Base-by-base conservation (phyloP, 2,113 vertebrate genomes). In the Sinocyclocheilus rhinocerous region DNA sequence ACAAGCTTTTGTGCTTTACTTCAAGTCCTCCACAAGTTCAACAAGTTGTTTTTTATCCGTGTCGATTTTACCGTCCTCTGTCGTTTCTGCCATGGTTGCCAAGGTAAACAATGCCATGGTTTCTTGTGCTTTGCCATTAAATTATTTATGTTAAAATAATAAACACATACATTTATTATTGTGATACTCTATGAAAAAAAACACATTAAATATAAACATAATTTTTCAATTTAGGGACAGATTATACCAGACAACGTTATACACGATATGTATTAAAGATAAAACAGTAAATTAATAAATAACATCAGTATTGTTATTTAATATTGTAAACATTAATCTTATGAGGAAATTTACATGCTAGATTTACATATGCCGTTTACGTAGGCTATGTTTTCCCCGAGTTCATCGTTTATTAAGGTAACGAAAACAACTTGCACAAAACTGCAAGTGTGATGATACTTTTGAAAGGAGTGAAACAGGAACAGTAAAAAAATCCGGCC, bases 21-120 rank as follows among this genome's bases (percentile, higher is more conserved):
- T 90, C 36, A 91, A 42, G 12, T 90, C 84, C 16, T 90, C 85
- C 26, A 89, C 33, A 4, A 88, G 82, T 59, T 85, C 39, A 39
- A 61, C n/a, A 29, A 89, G 57, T n/a, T 76, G 50, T 36, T 42
- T 59, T 52, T 63, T 76, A 36, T 84, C 85, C 4, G 55, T 33
- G 22, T 65, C 61, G 55, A 36, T 39, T 39, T 18, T 22, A 29
- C 9, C 3, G 26, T 79, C 67, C 42, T 29, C 39, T 11, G 92
- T 90, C 0, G 88, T 80, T 0, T 92, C 93, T 55, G 88, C 85
- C 89, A 91, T 92, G 61, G 88, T 90, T 87, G 65, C 85, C 61
- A 84, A 45, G 36, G 87, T 87, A 52, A 52, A 88, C 86, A 76
- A 26, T 65, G 12, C 33, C 39, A 29, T 45, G n/a, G 42, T 42